Base-by-base conservation (phyloP, 2,113 vertebrate species). In the Butastur rufipennis region DNA sequence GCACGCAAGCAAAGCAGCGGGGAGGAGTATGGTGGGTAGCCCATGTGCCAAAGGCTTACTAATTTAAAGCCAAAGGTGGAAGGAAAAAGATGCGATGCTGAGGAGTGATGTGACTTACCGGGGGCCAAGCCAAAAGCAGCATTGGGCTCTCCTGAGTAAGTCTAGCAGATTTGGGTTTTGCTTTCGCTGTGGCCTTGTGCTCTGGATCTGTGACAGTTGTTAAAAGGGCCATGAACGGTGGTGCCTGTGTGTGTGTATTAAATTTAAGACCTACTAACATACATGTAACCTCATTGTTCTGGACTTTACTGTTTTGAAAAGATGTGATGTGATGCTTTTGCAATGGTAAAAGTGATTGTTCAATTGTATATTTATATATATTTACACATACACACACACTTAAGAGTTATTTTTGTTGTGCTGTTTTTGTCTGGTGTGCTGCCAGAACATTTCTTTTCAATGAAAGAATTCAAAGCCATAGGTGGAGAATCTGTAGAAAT, bases 271-370 rank as follows among this genome's bases (percentile, higher is more conserved):
- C 42, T 58, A 4, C 20, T 55, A 52, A 25, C 5, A 0, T 14
- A 16, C 1, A 0, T 1, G 1, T n/a, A 18, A 8, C 47, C 1
- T 2, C 26, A 42, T 50, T 71, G 43, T 40, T 82, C n/a, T 79
- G 86, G 56, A 63, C 34, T 75, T 66, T 21, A 27, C 26, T 59
- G 16, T 38, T 78, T 59, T 55, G 43, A 63, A 67, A 77, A 67
- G 31, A 48, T 9, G 36, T 68, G 23, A 81, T 32, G 12, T 31
- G 20, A 34, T 40, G 34, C 36, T 81, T 61, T 42, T 65, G 65
- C 27, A 18, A 43, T 10, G 8, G 47, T 38, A 17, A 47, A 70
- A 88, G 11, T 19, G 21, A 18, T 62, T 2, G 62, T 58, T 73
- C 67, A 15, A 16, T 70, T 87, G 7, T 55, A 1, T 50, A 13